Conservation (phyloP, 2,113 vertebrate species). For the Rhabdornis inornatus region DNA sequence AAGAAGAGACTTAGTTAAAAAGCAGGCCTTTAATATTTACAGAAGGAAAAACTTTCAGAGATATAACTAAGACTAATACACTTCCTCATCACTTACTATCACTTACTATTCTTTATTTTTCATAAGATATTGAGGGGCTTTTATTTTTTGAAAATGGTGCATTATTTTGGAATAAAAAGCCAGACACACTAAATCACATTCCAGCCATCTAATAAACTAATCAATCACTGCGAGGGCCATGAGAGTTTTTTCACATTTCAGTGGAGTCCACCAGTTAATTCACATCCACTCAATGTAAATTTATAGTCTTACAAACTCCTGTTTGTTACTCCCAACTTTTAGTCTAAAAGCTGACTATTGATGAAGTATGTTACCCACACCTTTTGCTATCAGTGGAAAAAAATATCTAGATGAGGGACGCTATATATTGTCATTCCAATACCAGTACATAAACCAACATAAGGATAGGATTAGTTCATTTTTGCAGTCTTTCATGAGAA, state of each 20-base stretch:
- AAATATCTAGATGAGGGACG: not conserved
- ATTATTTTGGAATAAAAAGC: not conserved
- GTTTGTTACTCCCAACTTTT: not conserved
- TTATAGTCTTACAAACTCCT: not conserved
- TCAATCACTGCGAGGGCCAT: not conserved
- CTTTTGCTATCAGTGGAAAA: not conserved
- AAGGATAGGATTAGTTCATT: not conserved
- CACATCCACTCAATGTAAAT: not conserved
- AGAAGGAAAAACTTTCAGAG: not conserved
- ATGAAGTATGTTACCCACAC: not conserved
- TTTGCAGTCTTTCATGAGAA: not conserved
- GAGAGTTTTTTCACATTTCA: not conserved
- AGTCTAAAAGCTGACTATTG: not conserved
- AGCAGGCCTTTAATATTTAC: not conserved
- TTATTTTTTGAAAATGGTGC: not conserved
- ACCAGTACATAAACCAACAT: not conserved
- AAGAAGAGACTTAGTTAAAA: not conserved
- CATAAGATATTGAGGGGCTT: not conserved
- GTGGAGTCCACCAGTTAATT: not conserved
- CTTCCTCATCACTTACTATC: not conserved
- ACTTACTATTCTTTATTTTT: not conserved
- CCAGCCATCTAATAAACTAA: not conserved
- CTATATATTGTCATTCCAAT: not conserved
- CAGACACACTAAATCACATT: not conserved
- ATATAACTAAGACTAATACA: not conserved